Percentiles rank a stretch among this genome's conserved stretches.
These are phyloP conservation scores for Papilio demoleus DNA, from an alignment of 2,888 invertebrate species.

Conservation along the genomic window DNA sequence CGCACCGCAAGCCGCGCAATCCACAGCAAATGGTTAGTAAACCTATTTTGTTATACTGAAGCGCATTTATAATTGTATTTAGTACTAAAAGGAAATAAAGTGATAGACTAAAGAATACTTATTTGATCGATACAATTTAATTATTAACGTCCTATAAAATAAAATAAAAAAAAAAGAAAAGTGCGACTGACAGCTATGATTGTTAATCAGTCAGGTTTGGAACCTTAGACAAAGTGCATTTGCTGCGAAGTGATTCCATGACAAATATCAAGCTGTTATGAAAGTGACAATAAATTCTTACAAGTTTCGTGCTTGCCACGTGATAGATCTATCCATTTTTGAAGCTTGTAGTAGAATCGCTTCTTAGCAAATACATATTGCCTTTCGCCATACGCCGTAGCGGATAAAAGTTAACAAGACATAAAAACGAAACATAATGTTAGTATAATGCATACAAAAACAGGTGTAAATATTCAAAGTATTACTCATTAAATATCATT, in stretches of 20 bases:
- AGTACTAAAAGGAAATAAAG: not conserved
- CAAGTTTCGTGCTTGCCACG: no score
- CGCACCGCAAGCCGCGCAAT: conserved; percentile 92
- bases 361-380: no score
- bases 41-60: not conserved
- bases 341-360: no score
- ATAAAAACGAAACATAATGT: not conserved
- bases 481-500: conserved; percentile 42
- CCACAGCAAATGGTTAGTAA: conserved; percentile 95
- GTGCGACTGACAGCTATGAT: no score
- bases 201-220: no score
- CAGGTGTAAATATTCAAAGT: not conserved
- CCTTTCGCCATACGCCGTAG: no score
- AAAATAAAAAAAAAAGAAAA: no score
- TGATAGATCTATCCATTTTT: no score
- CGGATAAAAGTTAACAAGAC: not conserved
- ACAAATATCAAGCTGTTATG: not conserved
- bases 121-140: not conserved
- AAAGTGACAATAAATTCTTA: no score
- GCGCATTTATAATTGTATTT: no score
- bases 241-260: no score
- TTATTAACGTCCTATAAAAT: not conserved
- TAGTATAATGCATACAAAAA: conserved; percentile 2
- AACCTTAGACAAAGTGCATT: no score
- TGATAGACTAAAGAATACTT: not conserved